A percentile compares a stretch with the other conserved stretches of the same genome.
These are phyloP conservation scores for Caranx melampygus DNA, from an alignment of 2,113 vertebrate genomes.

Conservation along the genomic window DNA sequence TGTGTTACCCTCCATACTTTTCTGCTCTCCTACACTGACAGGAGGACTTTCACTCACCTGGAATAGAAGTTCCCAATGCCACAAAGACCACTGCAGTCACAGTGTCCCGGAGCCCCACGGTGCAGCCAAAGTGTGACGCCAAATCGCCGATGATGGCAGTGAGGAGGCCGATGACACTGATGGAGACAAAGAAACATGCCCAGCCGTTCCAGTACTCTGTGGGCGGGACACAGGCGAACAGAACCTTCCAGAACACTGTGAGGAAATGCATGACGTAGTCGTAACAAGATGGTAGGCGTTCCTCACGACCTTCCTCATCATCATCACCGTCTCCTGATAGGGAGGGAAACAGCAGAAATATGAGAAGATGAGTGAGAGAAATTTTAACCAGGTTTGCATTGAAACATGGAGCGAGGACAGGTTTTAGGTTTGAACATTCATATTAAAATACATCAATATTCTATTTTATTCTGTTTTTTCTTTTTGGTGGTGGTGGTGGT, in stretches of 20 bases:
- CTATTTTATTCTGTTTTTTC: not conserved
- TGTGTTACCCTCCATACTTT: too few relatives aligned
- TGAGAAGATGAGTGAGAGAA: not conserved
- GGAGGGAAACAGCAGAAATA: not conserved
- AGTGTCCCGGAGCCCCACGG: slow-evolving; percentile 90
- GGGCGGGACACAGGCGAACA: slow-evolving; percentile 93
- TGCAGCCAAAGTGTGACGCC: slow-evolving; percentile 95
- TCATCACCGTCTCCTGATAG: slow-evolving; percentile 82
- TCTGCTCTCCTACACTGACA: not conserved
- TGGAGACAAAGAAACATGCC: slow-evolving; percentile 92
- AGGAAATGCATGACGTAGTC: slow-evolving; percentile 96
- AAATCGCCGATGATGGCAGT: slow-evolving; percentile 92
- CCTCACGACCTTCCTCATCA: slow-evolving; percentile 87
- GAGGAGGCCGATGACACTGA: slow-evolving; percentile 89
- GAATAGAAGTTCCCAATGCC: slow-evolving; percentile 93
- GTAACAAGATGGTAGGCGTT: slow-evolving; percentile 89
- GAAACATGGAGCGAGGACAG: too few relatives aligned
- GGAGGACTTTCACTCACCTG: slow-evolving; percentile 78
- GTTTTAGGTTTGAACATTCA: too few relatives aligned
- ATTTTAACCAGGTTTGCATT: too few relatives aligned
- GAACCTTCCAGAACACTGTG: slow-evolving; percentile 96
- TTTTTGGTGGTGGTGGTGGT: too few relatives aligned
- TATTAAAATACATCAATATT: too few relatives aligned
- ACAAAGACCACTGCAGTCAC: slow-evolving; percentile 95
- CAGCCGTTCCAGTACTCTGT: slow-evolving; percentile 95